phyloP scores from a whole-genome alignment of 2,797 vertebrate species.

The Sciaenops ocellatus region DNA sequence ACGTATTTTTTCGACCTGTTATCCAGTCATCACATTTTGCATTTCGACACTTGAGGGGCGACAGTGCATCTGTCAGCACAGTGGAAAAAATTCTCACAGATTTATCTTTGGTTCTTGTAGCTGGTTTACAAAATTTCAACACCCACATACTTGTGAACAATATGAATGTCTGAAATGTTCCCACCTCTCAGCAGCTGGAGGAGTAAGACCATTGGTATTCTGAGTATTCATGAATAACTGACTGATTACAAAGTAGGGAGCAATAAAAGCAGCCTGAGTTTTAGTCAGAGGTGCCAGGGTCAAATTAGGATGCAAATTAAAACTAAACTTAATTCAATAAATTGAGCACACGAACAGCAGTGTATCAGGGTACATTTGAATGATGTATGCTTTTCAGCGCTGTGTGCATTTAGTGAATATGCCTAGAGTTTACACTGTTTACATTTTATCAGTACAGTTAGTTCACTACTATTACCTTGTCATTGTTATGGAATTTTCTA shows the following conservation, averaged over 20 bases:
- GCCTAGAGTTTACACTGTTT: neutral
- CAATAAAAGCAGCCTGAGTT: conserved; percentile 44
- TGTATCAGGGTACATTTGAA: conserved; percentile 47
- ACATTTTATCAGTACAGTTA: conserved; percentile 30
- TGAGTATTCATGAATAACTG: conserved; percentile 49
- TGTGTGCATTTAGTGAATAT: conserved; percentile 24
- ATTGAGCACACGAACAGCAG: conserved; percentile 52
- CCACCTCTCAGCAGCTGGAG: conserved; percentile 26
- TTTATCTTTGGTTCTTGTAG: neutral
- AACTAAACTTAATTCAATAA: conserved; percentile 62
- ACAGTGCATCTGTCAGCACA: conserved; percentile 13
- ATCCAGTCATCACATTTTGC: conserved; percentile 9
- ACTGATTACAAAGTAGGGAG: conserved; percentile 54
- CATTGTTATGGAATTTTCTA: no score
- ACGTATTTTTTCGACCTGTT: conserved; percentile 7
- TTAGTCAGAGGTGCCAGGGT: conserved; percentile 51
- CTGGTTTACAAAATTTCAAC: conserved; percentile 24
- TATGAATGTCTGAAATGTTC: conserved; percentile 24
- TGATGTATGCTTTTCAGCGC: conserved; percentile 20
- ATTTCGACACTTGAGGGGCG: conserved; percentile 4
- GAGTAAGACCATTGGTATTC: conserved; percentile 44
- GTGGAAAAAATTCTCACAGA: neutral
- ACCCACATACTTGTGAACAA: conserved; percentile 21
- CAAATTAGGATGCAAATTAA: conserved; percentile 73
- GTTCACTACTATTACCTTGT: conserved; percentile 8